Base-by-base conservation (phyloP, 2,888 invertebrate species). In the Atherix ibis region DNA sequence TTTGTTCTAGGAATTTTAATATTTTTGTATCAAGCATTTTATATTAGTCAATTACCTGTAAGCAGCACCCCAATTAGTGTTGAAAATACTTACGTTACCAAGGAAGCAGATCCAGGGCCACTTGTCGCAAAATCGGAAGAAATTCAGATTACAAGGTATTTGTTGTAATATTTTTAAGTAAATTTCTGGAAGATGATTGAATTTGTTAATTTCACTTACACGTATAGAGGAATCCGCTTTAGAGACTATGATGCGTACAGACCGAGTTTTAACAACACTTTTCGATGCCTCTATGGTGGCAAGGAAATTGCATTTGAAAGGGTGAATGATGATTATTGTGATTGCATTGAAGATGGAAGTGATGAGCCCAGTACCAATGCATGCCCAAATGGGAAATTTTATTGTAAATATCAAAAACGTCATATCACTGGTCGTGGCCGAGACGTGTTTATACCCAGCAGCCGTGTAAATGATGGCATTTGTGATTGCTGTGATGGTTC, bases 401-500 rank as follows among this genome's bases (percentile, higher is more conserved):
- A 79, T 53, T 95, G 95, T 62, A 64, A 66, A 38, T 56, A 63
- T 51, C 59, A 85, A 34, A 60, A 56, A 35, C 48, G 60, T 18
- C 60, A 59, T 43, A 48, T 55, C 17, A 59, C 59, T 5, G 60
- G 59, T 1, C 43, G 54, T 27, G 58, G 56, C 13, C 50, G 47
- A 32, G 58, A 58, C 31, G 49, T 59, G 27, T 53, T 46, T 37
- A 67, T 87, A 44, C 73, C 79, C 8, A 83, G 91, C 2, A 77
- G 77, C 42, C 69, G 80, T 52, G 80, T 97, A 0, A 91, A 92
- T 60, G 94, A 95, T 68, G 85, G 87, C 5, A 76, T 92, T 43
- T 94, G 94, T 65, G 89, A 89, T 58, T 89, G 89, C 50, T 88
- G 87, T 58, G 88, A 88, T 63, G 87, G 85, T n/a, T 81, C 83